Evolutionary conservation across 2,797 vertebrate species (phyloP).

Genomic region (Sebastes steindachneri): DNA sequence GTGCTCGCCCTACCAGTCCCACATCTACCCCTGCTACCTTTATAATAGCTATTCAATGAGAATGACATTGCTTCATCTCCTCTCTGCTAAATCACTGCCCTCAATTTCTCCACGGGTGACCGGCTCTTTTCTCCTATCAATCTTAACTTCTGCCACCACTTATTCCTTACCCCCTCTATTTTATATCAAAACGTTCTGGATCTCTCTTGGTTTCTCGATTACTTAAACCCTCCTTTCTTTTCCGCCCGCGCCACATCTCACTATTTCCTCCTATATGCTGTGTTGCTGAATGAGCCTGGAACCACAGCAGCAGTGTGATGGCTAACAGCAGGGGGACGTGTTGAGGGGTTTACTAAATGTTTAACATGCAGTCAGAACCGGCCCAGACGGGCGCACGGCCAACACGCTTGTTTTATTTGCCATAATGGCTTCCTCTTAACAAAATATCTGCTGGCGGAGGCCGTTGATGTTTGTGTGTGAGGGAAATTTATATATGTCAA

Average conservation of each 20-base stretch:
- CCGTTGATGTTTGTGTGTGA: slow-evolving; percentile 27
- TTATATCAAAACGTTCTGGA: slow-evolving; percentile 30
- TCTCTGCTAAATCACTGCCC: slow-evolving; percentile 71
- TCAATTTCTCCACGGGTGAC: slow-evolving; percentile 61
- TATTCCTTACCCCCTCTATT: slow-evolving; percentile 35
- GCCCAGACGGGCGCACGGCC: slow-evolving; percentile 55
- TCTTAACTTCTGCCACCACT: slow-evolving; percentile 48
- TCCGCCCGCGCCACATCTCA: neutral
- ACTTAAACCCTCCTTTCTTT: slow-evolving; percentile 6
- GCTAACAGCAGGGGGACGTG: slow-evolving; percentile 51
- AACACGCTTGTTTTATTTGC: slow-evolving; percentile 76
- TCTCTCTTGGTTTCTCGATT: slow-evolving; percentile 29
- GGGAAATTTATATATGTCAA: slow-evolving; percentile 63
- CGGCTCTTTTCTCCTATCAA: slow-evolving; percentile 51
- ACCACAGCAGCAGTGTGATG: slow-evolving; percentile 30
- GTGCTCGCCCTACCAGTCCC: neutral
- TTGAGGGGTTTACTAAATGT: slow-evolving; percentile 64
- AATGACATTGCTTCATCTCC: slow-evolving; percentile 51
- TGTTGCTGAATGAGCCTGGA: slow-evolving; percentile 13
- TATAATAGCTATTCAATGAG: slow-evolving; percentile 51
- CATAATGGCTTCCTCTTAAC: slow-evolving; percentile 76
- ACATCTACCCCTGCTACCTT: slow-evolving; percentile 7
- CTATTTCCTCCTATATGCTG: neutral
- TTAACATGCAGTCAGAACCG: slow-evolving; percentile 29
- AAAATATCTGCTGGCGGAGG: slow-evolving; percentile 63